Conservation (phyloP, 2,888 invertebrate genomes). For the Agonopterix alstromeriana region DNA sequence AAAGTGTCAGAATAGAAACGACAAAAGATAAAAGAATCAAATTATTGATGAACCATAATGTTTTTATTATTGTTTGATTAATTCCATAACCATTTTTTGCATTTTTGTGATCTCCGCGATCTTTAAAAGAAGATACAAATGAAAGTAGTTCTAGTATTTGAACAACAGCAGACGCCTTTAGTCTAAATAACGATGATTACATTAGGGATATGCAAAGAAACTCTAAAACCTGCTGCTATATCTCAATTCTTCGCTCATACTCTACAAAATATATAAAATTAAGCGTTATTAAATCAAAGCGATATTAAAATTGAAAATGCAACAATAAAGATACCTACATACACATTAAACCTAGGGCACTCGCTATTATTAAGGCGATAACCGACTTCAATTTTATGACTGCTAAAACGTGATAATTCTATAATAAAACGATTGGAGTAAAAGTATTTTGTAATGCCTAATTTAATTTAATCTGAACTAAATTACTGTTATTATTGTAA, state of each 20-base stretch:
- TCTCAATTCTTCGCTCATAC: constrained; percentile 3
- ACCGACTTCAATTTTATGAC: constrained; percentile 9
- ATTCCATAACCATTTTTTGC: too few relatives aligned
- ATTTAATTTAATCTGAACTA: neutral
- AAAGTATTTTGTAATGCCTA: neutral
- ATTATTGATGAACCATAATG: too few relatives aligned
- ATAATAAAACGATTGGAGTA: constrained; percentile 2
- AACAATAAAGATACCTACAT: neutral
- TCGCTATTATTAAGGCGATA: constrained; percentile 6
- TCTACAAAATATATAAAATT: constrained; percentile 1
- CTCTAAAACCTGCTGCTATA: neutral
- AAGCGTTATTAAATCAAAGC: constrained; percentile 10
- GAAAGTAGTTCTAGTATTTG: too few relatives aligned
- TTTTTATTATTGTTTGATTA: too few relatives aligned
- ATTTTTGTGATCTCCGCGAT: too few relatives aligned
- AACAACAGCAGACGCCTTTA: too few relatives aligned
- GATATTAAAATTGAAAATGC: constrained; percentile 9
- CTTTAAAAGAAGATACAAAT: too few relatives aligned
- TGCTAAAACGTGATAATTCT: constrained; percentile 8
- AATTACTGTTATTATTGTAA: neutral
- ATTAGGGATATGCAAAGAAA: too few relatives aligned
- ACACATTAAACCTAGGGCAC: constrained; percentile 2
- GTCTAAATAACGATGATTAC: too few relatives aligned
- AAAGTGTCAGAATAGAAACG: too few relatives aligned
- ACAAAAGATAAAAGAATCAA: too few relatives aligned